phyloP scores from a whole-genome alignment of 1,140 invertebrate species.

The Drosophila quadrilineata region DNA sequence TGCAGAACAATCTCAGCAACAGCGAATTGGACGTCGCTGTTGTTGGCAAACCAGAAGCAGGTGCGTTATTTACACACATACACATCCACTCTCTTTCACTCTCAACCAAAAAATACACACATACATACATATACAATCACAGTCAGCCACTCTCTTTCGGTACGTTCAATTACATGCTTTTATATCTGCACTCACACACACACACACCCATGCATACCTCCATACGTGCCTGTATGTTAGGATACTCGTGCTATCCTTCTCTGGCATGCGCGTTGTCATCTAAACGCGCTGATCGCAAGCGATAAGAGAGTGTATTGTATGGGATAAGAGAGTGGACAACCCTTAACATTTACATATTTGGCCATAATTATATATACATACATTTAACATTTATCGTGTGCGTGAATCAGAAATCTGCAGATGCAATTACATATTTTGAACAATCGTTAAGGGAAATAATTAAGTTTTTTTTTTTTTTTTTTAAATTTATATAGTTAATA shows the following conservation, averaged over 20 bases:
- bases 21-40: constrained; percentile 65
- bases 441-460: too few relatives aligned
- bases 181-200: background rate
- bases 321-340: constrained; percentile 8
- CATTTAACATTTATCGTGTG: too few relatives aligned
- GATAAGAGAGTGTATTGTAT: constrained; percentile 6
- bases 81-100: background rate
- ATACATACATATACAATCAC: too few relatives aligned
- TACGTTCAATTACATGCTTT: too few relatives aligned
- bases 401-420: too few relatives aligned
- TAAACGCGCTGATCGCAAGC: constrained; percentile 8
- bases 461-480: too few relatives aligned
- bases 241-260: background rate
- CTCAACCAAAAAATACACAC: too few relatives aligned
- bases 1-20: constrained; percentile 75
- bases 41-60: constrained; percentile 68
- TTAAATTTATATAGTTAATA: too few relatives aligned
- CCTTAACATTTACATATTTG: constrained; percentile 23
- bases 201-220: background rate
- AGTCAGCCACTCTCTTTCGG: background rate
- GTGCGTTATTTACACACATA: constrained; percentile 53
- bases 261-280: background rate
- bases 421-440: too few relatives aligned
- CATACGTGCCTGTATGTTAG: too few relatives aligned
- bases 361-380: constrained; percentile 1